phyloP scores from a whole-genome alignment of 1,140 invertebrate genomes.

The Drosophila orosa region DNA sequence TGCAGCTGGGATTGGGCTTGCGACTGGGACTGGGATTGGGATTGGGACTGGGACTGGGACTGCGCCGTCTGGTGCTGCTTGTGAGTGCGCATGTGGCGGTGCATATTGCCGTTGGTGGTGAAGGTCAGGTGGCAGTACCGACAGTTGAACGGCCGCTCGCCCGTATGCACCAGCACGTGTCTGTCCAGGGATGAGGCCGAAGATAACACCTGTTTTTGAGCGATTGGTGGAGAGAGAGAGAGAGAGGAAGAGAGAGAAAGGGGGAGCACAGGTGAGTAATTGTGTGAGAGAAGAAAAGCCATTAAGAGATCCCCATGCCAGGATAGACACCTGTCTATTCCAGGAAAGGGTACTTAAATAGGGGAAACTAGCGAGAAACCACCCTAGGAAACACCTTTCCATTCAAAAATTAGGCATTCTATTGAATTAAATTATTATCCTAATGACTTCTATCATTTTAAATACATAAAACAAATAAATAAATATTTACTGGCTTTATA shows the following conservation, averaged over 20 bases:
- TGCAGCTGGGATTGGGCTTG: constrained; percentile 23
- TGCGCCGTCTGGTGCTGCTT: constrained; percentile 84
- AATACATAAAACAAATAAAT: no score
- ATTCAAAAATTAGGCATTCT: no score
- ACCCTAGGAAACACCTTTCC: no score
- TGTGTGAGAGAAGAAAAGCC: background rate
- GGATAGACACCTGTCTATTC: constrained; percentile 1
- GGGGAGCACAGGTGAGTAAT: constrained; percentile 27
- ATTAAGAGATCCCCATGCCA: background rate
- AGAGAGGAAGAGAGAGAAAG: background rate
- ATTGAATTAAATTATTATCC: no score
- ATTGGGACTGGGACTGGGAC: constrained; percentile 65
- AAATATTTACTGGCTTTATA: no score
- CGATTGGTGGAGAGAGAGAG: background rate
- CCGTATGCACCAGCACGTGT: constrained; percentile 90
- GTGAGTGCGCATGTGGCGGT: constrained; percentile 92
- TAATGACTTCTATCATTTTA: no score
- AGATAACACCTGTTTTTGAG: constrained; percentile 86
- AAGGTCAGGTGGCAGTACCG: constrained; percentile 92
- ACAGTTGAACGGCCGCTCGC: constrained; percentile 91
- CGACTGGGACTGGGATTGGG: constrained; percentile 8
- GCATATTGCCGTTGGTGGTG: constrained; percentile 95
- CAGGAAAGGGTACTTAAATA: background rate
- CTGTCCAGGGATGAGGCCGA: constrained; percentile 91
- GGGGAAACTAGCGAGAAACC: background rate